Evolutionary conservation across 2,888 invertebrate genomes (phyloP), one percentile per base, ranked within the genome.

Genomic region (Andrena minutula): DNA sequence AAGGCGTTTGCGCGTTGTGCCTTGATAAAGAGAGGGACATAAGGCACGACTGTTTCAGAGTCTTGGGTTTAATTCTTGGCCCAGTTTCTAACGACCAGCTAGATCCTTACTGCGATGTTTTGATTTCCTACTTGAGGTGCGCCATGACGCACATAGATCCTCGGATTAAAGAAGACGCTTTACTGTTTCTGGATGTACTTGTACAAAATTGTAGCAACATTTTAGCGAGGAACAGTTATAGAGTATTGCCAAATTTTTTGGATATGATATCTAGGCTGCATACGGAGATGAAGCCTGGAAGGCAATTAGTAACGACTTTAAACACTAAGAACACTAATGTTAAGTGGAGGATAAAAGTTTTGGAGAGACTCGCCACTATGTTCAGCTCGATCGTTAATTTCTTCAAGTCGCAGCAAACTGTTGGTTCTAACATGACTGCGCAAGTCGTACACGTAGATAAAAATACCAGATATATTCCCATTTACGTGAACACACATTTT

Each of bases 61-160:
- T 95, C 8, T 89, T 96, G 3, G 94, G 95, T 86, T 89, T 95
- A 28, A 94, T 95, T 72, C 92, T 96, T 2, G 89, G 92, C 35
- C 90, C 94, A 78, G 92, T 95, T 68, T 91, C 94, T 6, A 91
- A 91, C 8, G 93, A 95, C 10, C 96, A 96, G 87, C 93, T 97
- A 16, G 93, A 95, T 56, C 97, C 98, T 10, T 98, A 97, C 92
- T 97, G 97, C 91, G 96, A 96, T 82, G 95, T 97, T 6, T 94
- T 98, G 79, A 96, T 97, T 26, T 97, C 97, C 0, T 97, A 98
- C 93, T 93, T 98, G 64, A 95, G 97, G 71, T 98, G 98, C 94
- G 97, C 98, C 0, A 98, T 99, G 97, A 98, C 98, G 0, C 97
- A 98, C 90, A 97, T 99, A 79, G 96, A 97, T 92, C 95, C 95